phyloP scores from a whole-genome alignment of 2,113 vertebrate genomes.

The Cnemophilus loriae region DNA sequence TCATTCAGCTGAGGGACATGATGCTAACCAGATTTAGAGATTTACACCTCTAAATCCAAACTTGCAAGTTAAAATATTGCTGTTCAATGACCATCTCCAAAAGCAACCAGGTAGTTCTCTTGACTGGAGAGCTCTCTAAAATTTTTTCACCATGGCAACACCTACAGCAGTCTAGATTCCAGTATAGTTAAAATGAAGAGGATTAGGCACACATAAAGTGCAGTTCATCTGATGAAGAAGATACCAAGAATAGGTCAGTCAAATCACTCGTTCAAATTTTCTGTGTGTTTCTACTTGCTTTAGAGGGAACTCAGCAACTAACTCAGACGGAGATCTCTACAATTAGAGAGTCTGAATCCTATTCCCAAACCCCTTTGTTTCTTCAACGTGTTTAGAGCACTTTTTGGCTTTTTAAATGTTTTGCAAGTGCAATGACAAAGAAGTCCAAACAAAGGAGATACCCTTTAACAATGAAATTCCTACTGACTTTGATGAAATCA shows the following conservation, averaged over 20 bases:
- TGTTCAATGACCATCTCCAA: neutral
- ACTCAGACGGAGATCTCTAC: neutral
- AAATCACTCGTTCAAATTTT: neutral
- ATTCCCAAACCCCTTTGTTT: neutral
- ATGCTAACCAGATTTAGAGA: neutral
- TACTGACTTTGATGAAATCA: neutral
- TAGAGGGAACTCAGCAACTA: neutral
- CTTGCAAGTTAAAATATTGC: neutral
- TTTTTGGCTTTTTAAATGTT: neutral
- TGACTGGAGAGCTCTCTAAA: neutral
- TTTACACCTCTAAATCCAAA: neutral
- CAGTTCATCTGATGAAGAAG: neutral
- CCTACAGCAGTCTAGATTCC: neutral
- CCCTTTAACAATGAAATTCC: accelerated
- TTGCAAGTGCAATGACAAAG: neutral
- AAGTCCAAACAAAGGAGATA: neutral
- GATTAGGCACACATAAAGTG: accelerated
- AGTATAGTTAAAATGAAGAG: neutral
- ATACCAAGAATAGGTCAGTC: neutral
- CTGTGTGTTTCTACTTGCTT: neutral
- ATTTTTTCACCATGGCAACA: neutral
- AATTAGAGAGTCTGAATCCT: neutral
- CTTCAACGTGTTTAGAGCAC: neutral
- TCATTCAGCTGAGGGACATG: neutral
- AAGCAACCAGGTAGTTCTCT: neutral